Percentiles rank a stretch among this genome's conserved stretches.
phyloP scores from a whole-genome alignment of 2,113 vertebrate species.

The Anhinga anhinga region DNA sequence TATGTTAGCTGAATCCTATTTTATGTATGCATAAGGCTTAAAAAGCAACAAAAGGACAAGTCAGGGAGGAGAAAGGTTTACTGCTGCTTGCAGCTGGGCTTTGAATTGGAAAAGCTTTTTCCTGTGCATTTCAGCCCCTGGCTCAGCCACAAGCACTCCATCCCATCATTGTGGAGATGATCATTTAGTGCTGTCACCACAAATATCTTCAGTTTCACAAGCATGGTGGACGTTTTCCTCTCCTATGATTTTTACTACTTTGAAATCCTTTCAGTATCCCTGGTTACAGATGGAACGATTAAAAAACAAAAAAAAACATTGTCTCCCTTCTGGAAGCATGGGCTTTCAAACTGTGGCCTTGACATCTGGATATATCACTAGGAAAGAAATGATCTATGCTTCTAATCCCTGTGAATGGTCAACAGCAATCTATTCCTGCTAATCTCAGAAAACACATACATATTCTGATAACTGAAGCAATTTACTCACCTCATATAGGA shows the following conservation, averaged over 20 bases:
- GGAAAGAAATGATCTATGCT: not conserved
- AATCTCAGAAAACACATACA: not conserved
- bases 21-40: not conserved
- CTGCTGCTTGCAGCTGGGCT: not conserved
- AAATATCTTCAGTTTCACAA: conserved; percentile 8
- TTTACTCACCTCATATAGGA: not conserved
- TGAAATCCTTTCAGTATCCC: not conserved
- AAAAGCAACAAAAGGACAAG: not conserved
- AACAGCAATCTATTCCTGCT: not conserved
- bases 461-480: not conserved
- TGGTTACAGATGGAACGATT: not conserved
- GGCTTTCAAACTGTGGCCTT: not conserved
- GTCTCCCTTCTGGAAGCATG: rapidly evolving
- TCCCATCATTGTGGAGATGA: not conserved
- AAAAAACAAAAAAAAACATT: too few species aligned
- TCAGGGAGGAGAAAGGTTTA: not conserved
- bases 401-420: not conserved
- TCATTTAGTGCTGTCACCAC: conserved; percentile 6
- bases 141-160: not conserved
- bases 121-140: not conserved
- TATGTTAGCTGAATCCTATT: not conserved
- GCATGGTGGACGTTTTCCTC: not conserved
- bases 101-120: conserved; percentile 3
- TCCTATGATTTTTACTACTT: not conserved
- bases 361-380: not conserved